Evolutionary conservation across 2,888 invertebrate species (phyloP).

Genomic region (Mechanitis messenoides): DNA sequence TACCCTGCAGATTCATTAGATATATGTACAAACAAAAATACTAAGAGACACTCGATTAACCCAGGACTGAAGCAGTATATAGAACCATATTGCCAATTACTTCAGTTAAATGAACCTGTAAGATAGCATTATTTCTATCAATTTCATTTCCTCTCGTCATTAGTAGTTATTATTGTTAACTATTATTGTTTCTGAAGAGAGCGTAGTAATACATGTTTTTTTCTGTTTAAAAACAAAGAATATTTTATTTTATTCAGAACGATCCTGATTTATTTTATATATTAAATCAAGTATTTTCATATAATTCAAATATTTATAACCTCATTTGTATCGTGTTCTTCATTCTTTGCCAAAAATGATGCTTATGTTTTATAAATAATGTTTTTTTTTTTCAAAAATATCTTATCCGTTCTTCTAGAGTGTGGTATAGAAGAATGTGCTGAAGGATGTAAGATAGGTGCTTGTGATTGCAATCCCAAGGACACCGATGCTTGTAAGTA

Average conservation of each 20-base stretch:
- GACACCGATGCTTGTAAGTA: slow-evolving; percentile 58
- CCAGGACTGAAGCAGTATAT: slow-evolving; percentile 4
- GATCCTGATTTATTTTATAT: too few relatives aligned
- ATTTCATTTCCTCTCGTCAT: slow-evolving; percentile 18
- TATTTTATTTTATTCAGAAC: too few relatives aligned
- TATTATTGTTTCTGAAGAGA: slow-evolving; percentile 18
- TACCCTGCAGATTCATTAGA: too few relatives aligned
- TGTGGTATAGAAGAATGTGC: slow-evolving; percentile 66
- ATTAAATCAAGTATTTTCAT: too few relatives aligned
- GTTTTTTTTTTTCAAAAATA: too few relatives aligned
- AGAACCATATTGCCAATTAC: slow-evolving; percentile 13
- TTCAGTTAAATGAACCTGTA: slow-evolving; percentile 17
- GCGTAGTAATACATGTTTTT: slow-evolving; percentile 10
- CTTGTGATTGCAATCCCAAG: slow-evolving; percentile 62
- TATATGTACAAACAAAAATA: not conserved
- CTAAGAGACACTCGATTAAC: not conserved
- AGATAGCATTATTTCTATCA: slow-evolving; percentile 24
- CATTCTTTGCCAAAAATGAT: too few relatives aligned
- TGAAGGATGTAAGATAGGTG: slow-evolving; percentile 51
- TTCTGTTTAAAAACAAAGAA: too few relatives aligned
- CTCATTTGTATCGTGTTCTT: too few relatives aligned
- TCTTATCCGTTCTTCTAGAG: slow-evolving; percentile 36
- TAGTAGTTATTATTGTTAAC: slow-evolving; percentile 17
- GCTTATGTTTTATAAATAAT: too few relatives aligned
- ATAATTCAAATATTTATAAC: too few relatives aligned